Evolutionary conservation across 2,888 invertebrate genomes (phyloP).

Genomic region (Chirona hameri): DNA sequence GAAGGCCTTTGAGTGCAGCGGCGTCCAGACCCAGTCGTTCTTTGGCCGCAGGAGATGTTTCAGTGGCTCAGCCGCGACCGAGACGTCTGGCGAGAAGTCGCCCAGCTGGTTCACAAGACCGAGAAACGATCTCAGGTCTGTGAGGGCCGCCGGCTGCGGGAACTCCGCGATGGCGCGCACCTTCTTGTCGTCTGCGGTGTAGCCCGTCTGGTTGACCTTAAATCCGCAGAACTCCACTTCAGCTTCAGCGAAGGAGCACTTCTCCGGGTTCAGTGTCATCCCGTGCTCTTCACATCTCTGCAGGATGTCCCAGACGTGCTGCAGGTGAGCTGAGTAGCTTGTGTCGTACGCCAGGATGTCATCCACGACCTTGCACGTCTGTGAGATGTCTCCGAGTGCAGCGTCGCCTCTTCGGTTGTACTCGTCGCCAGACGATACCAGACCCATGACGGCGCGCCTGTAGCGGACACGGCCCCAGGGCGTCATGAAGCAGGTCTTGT

Average conservation of each 20-base stretch:
- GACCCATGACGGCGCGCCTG: not conserved
- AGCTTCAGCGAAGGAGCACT: not conserved
- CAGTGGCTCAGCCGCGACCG: slow-evolving; percentile 29
- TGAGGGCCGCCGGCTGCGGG: slow-evolving; percentile 29
- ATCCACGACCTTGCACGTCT: not conserved
- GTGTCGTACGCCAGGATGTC: not conserved
- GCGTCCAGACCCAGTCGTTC: slow-evolving; percentile 30
- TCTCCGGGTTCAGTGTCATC: not conserved
- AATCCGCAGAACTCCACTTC: not conserved
- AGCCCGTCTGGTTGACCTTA: not conserved
- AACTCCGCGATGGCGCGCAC: slow-evolving; percentile 32
- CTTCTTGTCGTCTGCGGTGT: slow-evolving; percentile 24
- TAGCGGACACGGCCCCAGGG: too few relatives aligned
- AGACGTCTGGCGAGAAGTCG: slow-evolving; percentile 27
- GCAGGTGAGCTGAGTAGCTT: not conserved
- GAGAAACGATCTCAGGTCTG: slow-evolving; percentile 34
- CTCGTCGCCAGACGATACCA: not conserved
- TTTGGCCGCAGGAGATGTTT: slow-evolving; percentile 10
- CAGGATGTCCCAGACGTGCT: not conserved
- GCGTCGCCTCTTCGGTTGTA: not conserved
- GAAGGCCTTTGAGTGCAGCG: slow-evolving; percentile 25
- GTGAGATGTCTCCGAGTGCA: not conserved
- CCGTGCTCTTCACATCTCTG: not conserved
- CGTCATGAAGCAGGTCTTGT: too few relatives aligned
- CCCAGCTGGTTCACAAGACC: slow-evolving; percentile 32